Conservation (phyloP, 2,113 vertebrate genomes). For the Macquaria ambigua region DNA sequence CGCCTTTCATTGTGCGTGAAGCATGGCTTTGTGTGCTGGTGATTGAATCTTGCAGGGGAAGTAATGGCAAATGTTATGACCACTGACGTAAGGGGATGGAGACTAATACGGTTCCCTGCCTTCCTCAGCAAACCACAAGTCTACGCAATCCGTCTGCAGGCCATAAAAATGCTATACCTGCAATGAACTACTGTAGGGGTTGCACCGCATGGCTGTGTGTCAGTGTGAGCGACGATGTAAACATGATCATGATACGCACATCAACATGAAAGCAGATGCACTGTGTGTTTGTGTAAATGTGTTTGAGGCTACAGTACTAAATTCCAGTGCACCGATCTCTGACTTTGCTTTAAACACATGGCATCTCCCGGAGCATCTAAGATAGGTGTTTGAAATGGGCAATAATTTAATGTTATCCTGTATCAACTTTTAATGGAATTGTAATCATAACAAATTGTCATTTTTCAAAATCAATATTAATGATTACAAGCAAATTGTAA, state of each 20-base stretch:
- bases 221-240: constrained; percentile 14
- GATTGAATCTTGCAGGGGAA: constrained; percentile 80
- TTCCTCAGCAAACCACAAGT: constrained; percentile 66
- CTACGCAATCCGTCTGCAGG: constrained; percentile 62
- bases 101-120: constrained; percentile 66
- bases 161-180: constrained; percentile 58
- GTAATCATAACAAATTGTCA: too few species aligned
- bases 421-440: neutral
- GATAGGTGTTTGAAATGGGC: neutral
- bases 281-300: constrained; percentile 9
- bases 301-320: neutral
- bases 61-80: constrained; percentile 81
- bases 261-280: neutral
- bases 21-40: constrained; percentile 75
- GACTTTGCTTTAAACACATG: too few species aligned
- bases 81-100: constrained; percentile 78
- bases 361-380: too few species aligned
- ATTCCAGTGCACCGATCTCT: neutral
- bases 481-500: neutral
- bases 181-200: constrained; percentile 32
- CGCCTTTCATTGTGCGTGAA: constrained; percentile 75
- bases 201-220: neutral
- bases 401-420: neutral
- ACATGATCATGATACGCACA: constrained; percentile 14
- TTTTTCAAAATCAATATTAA: too few species aligned